phyloP scores from a whole-genome alignment of 2,797 vertebrate species.

The Artibeus jamaicensis region DNA sequence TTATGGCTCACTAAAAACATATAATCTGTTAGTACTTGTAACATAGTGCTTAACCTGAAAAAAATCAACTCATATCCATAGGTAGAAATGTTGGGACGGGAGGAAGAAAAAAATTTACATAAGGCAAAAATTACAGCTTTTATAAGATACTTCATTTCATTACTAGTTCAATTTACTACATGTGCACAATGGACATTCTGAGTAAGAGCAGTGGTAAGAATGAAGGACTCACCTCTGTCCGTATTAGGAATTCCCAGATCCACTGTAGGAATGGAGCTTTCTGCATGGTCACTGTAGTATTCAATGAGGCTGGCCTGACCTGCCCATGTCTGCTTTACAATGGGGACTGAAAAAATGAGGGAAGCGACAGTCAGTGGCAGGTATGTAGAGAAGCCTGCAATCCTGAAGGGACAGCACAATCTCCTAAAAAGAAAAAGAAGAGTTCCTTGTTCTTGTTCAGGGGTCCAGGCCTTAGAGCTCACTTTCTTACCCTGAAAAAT shows the following conservation, averaged over 20 bases:
- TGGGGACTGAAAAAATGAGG: constrained; percentile 87
- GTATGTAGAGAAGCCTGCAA: background rate
- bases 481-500: background rate
- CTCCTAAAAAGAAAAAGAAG: background rate
- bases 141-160: background rate
- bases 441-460: background rate
- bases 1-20: background rate
- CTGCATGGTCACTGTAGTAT: constrained; percentile 95
- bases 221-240: constrained; percentile 88
- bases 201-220: background rate
- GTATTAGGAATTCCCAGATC: constrained; percentile 95
- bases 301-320: constrained; percentile 89
- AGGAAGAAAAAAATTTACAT: background rate
- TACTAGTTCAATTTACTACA: background rate
- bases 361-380: background rate
- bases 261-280: constrained; percentile 91
- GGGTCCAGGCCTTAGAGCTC: background rate
- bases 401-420: background rate
- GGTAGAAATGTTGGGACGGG: background rate
- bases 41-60: background rate
- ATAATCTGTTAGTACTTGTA: background rate
- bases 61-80: background rate
- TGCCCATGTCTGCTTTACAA: constrained; percentile 98
- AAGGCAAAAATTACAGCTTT: background rate
- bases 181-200: background rate